Base-by-base conservation (phyloP, 1,140 invertebrate genomes). In the Centruroides vittatus region DNA sequence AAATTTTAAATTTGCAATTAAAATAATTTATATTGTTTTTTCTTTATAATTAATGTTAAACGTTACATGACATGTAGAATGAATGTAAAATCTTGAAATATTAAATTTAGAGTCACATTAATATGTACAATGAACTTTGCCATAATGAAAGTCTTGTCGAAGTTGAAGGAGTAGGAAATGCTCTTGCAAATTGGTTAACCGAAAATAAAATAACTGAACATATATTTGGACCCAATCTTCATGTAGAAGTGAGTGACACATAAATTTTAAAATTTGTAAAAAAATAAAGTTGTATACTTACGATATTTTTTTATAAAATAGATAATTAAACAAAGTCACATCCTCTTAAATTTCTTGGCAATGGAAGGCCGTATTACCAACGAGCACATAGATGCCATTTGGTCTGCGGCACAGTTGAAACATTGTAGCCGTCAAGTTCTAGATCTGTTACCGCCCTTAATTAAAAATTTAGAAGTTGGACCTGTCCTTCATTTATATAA, bases 141-240 rank as follows among this genome's bases (percentile, higher is more conserved):
- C 89, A 89, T 53, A 89, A 85, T 60, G 89, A 93, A 70, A 85
- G 86, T 3, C 80, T 89, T 3, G 80, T 85, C 6, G 88, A 92
- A 72, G 82, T 86, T 3, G 90, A 93, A 69, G 78, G 84, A 54
- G 82, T 91, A 57, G 89, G 89, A 0, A 85, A 88, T 61, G 82
- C 85, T 61, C 78, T 96, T 57, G 88, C 87, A 1, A 80, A 86
- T 60, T 96, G 92, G 92, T 74, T 97, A 6, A 85, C 89, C 0
- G 83, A 85, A 55, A 89, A 93, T 72, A 88, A 91, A 71, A 92
- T 97, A 57, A 88, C 96, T 66, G 86, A 91, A 68, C 90, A 95
- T 71, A 84, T 96, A 49, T 97, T 95, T 78, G 92, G 92, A 48
- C 93, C 92, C 53, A 96, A 96, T 79, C 78, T 95, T 58, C 93